phyloP scores from a whole-genome alignment of 2,888 invertebrate species.

The Acholoe squamosa region DNA sequence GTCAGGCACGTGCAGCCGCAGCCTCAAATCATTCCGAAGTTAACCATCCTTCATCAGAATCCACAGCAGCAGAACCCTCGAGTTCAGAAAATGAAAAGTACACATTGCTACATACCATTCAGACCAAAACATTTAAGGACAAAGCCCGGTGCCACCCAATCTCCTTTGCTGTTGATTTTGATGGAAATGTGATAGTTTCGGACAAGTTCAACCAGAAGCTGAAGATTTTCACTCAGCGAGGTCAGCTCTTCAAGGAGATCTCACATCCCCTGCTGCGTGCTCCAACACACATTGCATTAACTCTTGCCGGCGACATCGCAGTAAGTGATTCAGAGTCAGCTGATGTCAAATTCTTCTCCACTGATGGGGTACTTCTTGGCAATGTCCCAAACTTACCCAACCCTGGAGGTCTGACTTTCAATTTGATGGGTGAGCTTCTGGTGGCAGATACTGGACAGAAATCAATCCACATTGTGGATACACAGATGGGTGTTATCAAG shows the following conservation, averaged over 20 bases:
- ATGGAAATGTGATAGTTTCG: slow-evolving; percentile 44
- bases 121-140: slow-evolving; percentile 64
- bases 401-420: slow-evolving; percentile 50
- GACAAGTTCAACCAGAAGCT: slow-evolving; percentile 62
- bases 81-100: background rate
- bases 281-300: slow-evolving; percentile 25
- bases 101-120: slow-evolving; percentile 11
- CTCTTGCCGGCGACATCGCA: slow-evolving; percentile 53
- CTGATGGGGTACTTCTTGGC: slow-evolving; percentile 17
- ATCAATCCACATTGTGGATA: slow-evolving; percentile 29
- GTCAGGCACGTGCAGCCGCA: background rate
- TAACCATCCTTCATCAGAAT: background rate
- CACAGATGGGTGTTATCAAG: background rate
- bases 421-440: slow-evolving; percentile 15
- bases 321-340: slow-evolving; percentile 48
- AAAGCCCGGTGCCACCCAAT: slow-evolving; percentile 62
- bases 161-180: slow-evolving; percentile 57
- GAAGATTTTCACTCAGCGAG: slow-evolving; percentile 59
- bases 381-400: slow-evolving; percentile 17
- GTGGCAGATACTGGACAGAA: slow-evolving; percentile 16
- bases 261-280: background rate
- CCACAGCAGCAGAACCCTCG: background rate
- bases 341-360: slow-evolving; percentile 46
- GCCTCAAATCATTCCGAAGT: background rate
- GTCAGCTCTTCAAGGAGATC: slow-evolving; percentile 57